These are phyloP conservation scores for Bubo blakistoni DNA, from an alignment of 2,113 vertebrate species.

Conservation along the genomic window DNA sequence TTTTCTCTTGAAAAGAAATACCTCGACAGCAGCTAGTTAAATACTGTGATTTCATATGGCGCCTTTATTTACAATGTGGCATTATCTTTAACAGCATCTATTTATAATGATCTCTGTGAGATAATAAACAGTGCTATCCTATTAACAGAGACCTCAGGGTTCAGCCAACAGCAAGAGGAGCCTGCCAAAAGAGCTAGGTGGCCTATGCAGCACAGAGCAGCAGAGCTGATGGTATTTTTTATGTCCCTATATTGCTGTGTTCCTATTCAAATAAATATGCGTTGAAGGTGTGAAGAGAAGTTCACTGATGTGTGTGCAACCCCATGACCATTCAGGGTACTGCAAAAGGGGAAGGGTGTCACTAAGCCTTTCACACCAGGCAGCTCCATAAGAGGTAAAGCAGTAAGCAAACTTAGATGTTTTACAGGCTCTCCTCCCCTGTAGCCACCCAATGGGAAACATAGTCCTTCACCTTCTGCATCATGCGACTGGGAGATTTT, in stretches of 20 bases:
- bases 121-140: slow-evolving; percentile 57
- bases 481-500: not conserved
- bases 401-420: not conserved
- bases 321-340: not conserved
- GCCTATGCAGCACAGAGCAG: not conserved
- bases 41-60: slow-evolving; percentile 47
- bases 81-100: slow-evolving; percentile 51
- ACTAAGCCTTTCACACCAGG: not conserved
- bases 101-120: slow-evolving; percentile 54
- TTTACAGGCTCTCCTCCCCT: not conserved
- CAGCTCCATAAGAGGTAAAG: not conserved
- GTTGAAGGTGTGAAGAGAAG: slow-evolving; percentile 24
- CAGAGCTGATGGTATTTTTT: not conserved
- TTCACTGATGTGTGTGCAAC: not conserved
- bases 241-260: not conserved
- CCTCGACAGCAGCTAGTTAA: slow-evolving; percentile 40
- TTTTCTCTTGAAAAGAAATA: slow-evolving; percentile 25
- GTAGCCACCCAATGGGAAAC: rapidly evolving
- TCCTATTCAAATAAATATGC: not conserved
- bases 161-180: slow-evolving; percentile 52
- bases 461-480: not conserved
- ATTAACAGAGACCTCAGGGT: slow-evolving; percentile 33
- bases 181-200: slow-evolving; percentile 61
- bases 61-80: slow-evolving; percentile 47
- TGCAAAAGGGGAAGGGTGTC: not conserved